Evolutionary conservation across 2,888 invertebrate species (phyloP).

Genomic region (Eupithecia dodoneata): DNA sequence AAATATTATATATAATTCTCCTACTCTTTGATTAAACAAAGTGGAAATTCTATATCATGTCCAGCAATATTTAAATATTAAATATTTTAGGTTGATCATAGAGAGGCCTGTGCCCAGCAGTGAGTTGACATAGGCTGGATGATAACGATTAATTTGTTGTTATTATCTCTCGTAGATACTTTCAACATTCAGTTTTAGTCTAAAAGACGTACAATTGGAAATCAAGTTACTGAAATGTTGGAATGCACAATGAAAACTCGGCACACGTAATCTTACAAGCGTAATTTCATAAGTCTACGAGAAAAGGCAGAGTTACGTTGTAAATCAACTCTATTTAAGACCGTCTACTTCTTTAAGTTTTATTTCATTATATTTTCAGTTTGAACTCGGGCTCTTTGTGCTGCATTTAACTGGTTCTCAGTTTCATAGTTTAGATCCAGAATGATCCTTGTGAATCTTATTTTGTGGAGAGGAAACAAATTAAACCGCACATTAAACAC

Average conservation of each 20-base stretch:
- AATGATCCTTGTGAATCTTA: background rate
- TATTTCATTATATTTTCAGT: background rate
- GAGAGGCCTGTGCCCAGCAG: conserved; percentile 20
- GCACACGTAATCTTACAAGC: conserved; percentile 11
- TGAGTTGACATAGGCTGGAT: background rate
- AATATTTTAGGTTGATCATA: conserved; percentile 39
- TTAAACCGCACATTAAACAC: background rate
- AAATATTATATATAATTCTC: too few relatives aligned
- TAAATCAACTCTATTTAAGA: conserved; percentile 2
- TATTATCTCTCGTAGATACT: background rate
- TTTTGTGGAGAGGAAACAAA: background rate
- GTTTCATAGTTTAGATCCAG: background rate
- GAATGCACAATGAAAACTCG: conserved; percentile 13
- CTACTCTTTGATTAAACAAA: background rate
- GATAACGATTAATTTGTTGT: background rate
- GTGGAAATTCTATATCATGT: background rate
- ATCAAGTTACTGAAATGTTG: conserved; percentile 5
- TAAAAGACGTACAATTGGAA: background rate
- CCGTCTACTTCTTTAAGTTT: background rate
- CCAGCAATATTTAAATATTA: conserved; percentile 41
- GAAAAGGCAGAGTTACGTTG: conserved; percentile 11
- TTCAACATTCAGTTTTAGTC: background rate
- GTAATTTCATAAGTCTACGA: conserved; percentile 12
- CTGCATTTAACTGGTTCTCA: background rate
- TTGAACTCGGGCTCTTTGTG: background rate